Evolutionary conservation across 2,113 vertebrate species (phyloP).

Genomic region (Aptenodytes patagonicus): DNA sequence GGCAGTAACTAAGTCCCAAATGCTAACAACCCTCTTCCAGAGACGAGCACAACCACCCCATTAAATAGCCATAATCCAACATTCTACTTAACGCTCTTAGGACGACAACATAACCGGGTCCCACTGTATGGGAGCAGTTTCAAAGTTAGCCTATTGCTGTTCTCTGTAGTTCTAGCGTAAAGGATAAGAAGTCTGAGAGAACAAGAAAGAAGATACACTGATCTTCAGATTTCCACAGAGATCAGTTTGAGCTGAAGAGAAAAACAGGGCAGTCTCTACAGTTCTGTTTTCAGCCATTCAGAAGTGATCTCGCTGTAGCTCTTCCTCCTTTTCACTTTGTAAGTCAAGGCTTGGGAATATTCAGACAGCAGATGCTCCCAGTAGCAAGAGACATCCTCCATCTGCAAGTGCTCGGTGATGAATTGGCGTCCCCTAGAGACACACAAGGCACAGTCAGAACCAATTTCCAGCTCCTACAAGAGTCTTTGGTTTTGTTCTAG

Average conservation of each 20-base stretch:
- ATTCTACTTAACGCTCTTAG: neutral
- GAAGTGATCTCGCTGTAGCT: slow-evolving; percentile 79
- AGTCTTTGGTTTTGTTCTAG: neutral
- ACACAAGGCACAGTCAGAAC: slow-evolving; percentile 29
- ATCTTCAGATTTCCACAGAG: neutral
- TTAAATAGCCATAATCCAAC: neutral
- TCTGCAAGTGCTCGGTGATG: slow-evolving; percentile 85
- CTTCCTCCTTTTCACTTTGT: slow-evolving; percentile 81
- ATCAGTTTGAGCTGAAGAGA: neutral
- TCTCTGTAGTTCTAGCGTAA: neutral
- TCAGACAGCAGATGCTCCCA: slow-evolving; percentile 89
- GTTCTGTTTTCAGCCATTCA: slow-evolving; percentile 79
- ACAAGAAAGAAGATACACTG: neutral
- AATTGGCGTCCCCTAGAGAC: slow-evolving; percentile 85
- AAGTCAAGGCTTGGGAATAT: slow-evolving; percentile 84
- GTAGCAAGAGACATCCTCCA: slow-evolving; percentile 93
- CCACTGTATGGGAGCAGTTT: neutral
- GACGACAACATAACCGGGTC: neutral
- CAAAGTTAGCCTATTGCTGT: neutral
- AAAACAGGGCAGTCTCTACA: slow-evolving; percentile 68
- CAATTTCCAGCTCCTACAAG: neutral
- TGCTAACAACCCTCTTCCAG: neutral
- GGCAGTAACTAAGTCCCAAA: neutral
- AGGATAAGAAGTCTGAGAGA: neutral
- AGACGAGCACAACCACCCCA: neutral